Evolutionary conservation across 2,797 vertebrate species (phyloP), one percentile per base, ranked within the genome.

Genomic region (Coregonus ussuriensis): DNA sequence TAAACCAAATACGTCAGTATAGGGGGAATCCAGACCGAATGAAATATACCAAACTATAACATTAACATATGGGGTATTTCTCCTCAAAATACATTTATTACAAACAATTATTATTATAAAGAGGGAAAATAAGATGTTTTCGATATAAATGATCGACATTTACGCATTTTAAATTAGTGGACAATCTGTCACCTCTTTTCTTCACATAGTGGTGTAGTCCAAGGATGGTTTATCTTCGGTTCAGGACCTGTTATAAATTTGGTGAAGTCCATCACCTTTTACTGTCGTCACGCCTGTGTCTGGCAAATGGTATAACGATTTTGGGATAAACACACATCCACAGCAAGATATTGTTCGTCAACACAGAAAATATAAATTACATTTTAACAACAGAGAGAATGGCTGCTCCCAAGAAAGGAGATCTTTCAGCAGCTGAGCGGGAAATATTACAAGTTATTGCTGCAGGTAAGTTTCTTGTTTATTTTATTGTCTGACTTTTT

Each of bases 401-500:
- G 95, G 92, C 93, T 76, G 91, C 92, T 67, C 80, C 88, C 11
- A 87, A 85, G 87, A 95, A 85, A 87, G 95, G 95, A 53, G 94
- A 95, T 71, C 84, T 96, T 79, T 92, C 91, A 29, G 78, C 74
- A 13, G 93, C 94, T 72, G 96, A 97, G 85, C 94, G 90, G 88
- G 92, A 93, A 65, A 90, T 97, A 78, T 84, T 97, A 79, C 92
- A 92, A 37, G 90, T 93, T 41, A 94, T 97, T 76, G 88, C 91
- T 71, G 85, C 93, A 91, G 95, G 96, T 97, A 82, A 87, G 91
- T 25, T 14, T 33, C 16, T 54, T 31, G 1, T 6, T 65, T 7
- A 6, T 72, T 31, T 16, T 2, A 18, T 21, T 33, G 6, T 7
- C 37, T 33, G 31, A 69, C 6, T 15, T 33, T 5, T 69, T 37